These are phyloP conservation scores for Acipenser ruthenus DNA, from an alignment of 2,797 vertebrate genomes.

Conservation along the genomic window DNA sequence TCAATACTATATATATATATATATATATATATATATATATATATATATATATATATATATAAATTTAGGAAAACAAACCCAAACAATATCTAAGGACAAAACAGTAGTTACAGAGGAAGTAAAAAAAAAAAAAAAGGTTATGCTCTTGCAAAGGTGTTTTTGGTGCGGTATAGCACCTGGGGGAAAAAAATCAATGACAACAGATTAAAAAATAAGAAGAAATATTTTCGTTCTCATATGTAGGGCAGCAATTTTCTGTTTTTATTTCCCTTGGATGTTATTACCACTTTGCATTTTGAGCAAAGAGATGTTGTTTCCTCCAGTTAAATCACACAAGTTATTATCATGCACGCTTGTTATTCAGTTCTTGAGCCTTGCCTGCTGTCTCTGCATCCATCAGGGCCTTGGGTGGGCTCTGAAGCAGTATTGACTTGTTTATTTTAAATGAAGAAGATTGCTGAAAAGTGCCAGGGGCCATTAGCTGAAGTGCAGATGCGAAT, in stretches of 20 bases:
- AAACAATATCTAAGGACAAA: no score
- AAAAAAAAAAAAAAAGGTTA: no score
- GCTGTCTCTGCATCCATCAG: slow-evolving; percentile 68
- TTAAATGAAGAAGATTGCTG: slow-evolving; percentile 75
- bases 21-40: no score
- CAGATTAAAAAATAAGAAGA: no score
- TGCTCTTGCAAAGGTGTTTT: no score
- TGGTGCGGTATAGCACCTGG: no score
- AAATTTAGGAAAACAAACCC: no score
- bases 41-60: no score
- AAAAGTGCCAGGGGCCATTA: slow-evolving; percentile 75
- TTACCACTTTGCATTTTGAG: slow-evolving; percentile 66
- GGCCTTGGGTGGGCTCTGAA: slow-evolving; percentile 67
- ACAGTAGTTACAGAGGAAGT: no score
- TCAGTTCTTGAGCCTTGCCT: slow-evolving; percentile 66
- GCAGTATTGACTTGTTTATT: slow-evolving; percentile 72
- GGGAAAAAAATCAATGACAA: no score
- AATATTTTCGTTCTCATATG: neutral
- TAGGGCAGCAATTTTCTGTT: slow-evolving; percentile 47
- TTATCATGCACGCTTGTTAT: slow-evolving; percentile 77
- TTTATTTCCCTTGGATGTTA: slow-evolving; percentile 59
- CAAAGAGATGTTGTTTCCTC: slow-evolving; percentile 49
- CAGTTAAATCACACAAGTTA: slow-evolving; percentile 69
- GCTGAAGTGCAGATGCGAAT: slow-evolving; percentile 70
- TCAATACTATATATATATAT: no score